phyloP scores from a whole-genome alignment of 2,888 invertebrate species.

The Phoronis australis region DNA sequence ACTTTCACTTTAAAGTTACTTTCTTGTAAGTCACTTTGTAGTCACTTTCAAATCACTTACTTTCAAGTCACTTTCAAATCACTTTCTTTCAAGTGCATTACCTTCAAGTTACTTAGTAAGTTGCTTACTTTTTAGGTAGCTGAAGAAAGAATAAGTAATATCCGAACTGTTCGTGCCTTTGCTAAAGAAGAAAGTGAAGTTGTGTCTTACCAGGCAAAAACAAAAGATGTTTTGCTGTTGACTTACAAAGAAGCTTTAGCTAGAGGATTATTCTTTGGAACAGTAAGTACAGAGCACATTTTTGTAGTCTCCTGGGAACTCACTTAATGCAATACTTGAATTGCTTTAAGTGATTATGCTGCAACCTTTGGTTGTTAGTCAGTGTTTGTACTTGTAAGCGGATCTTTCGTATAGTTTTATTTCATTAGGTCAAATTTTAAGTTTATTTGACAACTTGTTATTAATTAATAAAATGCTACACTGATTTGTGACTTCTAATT shows the following conservation, averaged over 20 bases:
- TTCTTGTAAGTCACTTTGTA: not conserved
- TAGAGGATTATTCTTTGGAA: slow-evolving; percentile 82
- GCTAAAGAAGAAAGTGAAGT: slow-evolving; percentile 79
- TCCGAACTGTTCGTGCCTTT: slow-evolving; percentile 89
- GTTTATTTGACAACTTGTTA: too few relatives aligned
- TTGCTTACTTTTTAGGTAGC: slow-evolving; percentile 56
- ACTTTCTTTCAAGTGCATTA: not conserved
- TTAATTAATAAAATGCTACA: too few relatives aligned
- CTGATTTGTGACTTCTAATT: too few relatives aligned
- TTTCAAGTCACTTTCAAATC: slow-evolving; percentile 4
- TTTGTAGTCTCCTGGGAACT: too few relatives aligned
- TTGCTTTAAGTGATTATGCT: too few relatives aligned
- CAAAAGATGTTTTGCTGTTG: slow-evolving; percentile 68
- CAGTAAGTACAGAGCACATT: slow-evolving; percentile 66
- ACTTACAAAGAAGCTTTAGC: slow-evolving; percentile 84
- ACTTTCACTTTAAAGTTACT: not conserved
- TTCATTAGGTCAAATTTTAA: too few relatives aligned
- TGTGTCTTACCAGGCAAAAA: slow-evolving; percentile 62
- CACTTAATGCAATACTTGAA: too few relatives aligned
- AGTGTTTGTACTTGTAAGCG: too few relatives aligned
- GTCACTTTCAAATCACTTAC: not conserved
- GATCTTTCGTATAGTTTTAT: too few relatives aligned
- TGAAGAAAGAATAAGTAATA: slow-evolving; percentile 82
- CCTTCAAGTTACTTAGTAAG: not conserved
- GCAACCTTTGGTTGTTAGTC: too few relatives aligned